Conservation (phyloP, 2,797 vertebrate species). For the Liasis olivaceus region DNA sequence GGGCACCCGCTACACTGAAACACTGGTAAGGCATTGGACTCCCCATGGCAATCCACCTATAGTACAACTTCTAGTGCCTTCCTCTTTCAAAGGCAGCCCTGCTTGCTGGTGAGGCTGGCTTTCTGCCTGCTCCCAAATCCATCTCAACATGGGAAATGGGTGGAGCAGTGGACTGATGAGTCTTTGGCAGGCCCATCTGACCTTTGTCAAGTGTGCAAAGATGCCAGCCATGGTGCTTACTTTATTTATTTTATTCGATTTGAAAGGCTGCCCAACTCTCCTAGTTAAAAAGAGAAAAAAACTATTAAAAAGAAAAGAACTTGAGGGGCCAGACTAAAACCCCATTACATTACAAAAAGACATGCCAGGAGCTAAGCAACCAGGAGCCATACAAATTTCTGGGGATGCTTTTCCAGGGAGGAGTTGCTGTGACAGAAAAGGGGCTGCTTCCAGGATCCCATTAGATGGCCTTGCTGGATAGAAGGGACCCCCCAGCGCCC, state of each 20-base stretch:
- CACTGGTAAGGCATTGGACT: too few relatives aligned
- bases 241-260: neutral
- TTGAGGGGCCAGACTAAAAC: neutral
- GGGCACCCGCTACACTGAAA: neutral
- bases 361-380: neutral
- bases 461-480: neutral
- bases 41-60: too few relatives aligned
- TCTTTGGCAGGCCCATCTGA: neutral
- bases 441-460: too few relatives aligned
- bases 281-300: neutral
- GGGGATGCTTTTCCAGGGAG: too few relatives aligned
- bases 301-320: neutral
- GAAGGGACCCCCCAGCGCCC: neutral
- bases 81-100: too few relatives aligned
- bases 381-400: neutral
- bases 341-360: neutral
- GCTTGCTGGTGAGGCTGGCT: too few relatives aligned
- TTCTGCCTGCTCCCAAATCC: too few relatives aligned
- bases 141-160: too few relatives aligned
- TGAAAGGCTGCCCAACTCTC: neutral
- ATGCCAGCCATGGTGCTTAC: neutral
- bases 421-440: too few relatives aligned
- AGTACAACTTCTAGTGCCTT: too few relatives aligned
- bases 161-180: too few relatives aligned
- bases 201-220: neutral